A percentile compares a stretch with the other conserved stretches of the same genome.
Evolutionary conservation across 2,888 invertebrate genomes (phyloP).

Genomic region (Subacronicta megacephala): DNA sequence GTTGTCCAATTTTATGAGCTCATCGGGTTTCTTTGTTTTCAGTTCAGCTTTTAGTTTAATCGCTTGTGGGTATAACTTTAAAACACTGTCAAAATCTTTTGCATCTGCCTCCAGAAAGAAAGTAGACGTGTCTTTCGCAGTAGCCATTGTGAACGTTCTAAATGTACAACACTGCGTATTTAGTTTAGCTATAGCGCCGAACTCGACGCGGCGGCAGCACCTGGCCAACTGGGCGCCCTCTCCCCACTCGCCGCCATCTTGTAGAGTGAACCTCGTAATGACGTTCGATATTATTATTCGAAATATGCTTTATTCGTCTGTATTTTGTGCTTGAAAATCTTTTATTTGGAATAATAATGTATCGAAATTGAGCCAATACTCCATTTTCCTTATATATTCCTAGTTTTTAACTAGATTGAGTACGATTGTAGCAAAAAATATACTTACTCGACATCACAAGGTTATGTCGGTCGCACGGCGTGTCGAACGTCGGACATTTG

Average conservation of each 20-base stretch:
- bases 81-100: conserved; percentile 95
- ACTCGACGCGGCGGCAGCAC: conserved; percentile 90
- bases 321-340: conserved; percentile 58
- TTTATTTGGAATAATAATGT: conserved; percentile 47
- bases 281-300: conserved; percentile 87
- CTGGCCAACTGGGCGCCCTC: conserved; percentile 89
- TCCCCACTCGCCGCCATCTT: conserved; percentile 89
- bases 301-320: conserved; percentile 70
- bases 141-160: conserved; percentile 93
- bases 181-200: conserved; percentile 90
- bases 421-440: conserved; percentile 74
- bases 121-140: conserved; percentile 97
- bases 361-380: conserved; percentile 33
- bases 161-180: conserved; percentile 89
- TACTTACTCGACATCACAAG: conserved; percentile 86
- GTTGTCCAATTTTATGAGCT: conserved; percentile 97
- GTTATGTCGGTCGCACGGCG: conserved; percentile 85
- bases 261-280: conserved; percentile 84
- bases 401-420: conserved; percentile 47
- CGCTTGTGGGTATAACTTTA: conserved; percentile 97
- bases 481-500: conserved; percentile 86
- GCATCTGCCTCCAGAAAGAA: conserved; percentile 97
- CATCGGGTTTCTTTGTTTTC: conserved; percentile 97
- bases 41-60: conserved; percentile 96
- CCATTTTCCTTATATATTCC: conserved; percentile 32